Conservation (phyloP, 1,140 invertebrate species). For the Hyles vespertilio region DNA sequence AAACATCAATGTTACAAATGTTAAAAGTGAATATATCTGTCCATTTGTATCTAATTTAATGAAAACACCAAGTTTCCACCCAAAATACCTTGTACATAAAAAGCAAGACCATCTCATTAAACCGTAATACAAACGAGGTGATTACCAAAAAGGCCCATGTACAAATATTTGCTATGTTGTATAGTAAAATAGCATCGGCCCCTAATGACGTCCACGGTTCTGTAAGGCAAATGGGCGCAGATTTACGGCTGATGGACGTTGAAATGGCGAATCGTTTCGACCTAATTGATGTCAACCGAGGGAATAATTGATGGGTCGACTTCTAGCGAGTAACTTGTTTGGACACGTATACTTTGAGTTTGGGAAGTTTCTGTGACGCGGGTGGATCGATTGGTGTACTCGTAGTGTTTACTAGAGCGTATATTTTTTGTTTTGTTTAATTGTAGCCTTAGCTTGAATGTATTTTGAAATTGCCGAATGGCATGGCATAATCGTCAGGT, state of each 20-base stretch:
- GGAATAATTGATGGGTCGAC: conserved; percentile 21
- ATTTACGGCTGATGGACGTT: conserved; percentile 15
- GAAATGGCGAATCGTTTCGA: conserved; percentile 15
- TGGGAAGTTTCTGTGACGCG: too few relatives aligned
- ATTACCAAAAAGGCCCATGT: conserved; percentile 11
- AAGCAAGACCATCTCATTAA: not conserved
- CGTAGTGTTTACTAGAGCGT: too few relatives aligned
- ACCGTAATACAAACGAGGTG: not conserved
- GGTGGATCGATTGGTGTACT: too few relatives aligned
- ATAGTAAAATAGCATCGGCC: conserved; percentile 8
- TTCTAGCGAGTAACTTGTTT: conserved; percentile 12
- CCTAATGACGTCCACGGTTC: conserved; percentile 8
- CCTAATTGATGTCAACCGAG: conserved; percentile 14
- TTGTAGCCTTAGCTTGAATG: too few relatives aligned
- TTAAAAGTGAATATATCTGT: too few relatives aligned
- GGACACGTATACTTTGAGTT: too few relatives aligned
- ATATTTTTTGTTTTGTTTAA: too few relatives aligned
- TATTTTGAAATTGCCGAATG: too few relatives aligned
- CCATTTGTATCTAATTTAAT: too few relatives aligned
- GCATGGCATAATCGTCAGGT: too few relatives aligned
- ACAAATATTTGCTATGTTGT: conserved; percentile 14
- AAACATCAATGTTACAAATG: too few relatives aligned
- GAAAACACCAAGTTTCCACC: too few relatives aligned
- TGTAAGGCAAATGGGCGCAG: conserved; percentile 9
- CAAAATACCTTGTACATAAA: not conserved